phyloP scores from a whole-genome alignment of 2,113 vertebrate species.

The Miniopterus natalensis region DNA sequence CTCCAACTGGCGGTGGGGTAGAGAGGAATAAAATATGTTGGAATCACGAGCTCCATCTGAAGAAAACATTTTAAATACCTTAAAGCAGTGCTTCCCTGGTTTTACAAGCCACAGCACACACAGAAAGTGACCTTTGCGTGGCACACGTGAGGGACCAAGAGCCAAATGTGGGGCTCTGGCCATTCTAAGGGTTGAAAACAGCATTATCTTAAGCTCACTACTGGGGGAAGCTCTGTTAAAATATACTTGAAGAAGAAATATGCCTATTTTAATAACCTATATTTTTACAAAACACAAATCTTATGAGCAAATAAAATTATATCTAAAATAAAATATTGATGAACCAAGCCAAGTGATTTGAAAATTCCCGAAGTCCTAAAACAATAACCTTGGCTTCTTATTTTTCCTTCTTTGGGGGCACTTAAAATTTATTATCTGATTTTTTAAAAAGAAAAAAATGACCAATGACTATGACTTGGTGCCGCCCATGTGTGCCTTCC shows the following conservation, averaged over 20 bases:
- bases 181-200: neutral
- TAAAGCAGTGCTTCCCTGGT: neutral
- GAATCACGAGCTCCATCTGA: neutral
- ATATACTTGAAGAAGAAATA: neutral
- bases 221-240: conserved; percentile 22
- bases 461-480: neutral
- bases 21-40: neutral
- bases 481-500: neutral
- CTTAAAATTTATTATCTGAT: neutral
- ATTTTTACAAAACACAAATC: neutral
- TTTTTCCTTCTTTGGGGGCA: neutral
- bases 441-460: neutral
- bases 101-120: neutral
- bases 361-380: conserved; percentile 52
- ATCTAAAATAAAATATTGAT: neutral
- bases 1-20: neutral
- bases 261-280: neutral
- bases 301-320: neutral
- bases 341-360: conserved; percentile 36
- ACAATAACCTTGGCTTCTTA: neutral
- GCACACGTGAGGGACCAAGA: neutral
- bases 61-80: neutral
- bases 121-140: neutral
- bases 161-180: neutral
- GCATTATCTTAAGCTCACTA: neutral